Conservation (phyloP, 2,888 invertebrate species). For the Stictocephala bisonia region DNA sequence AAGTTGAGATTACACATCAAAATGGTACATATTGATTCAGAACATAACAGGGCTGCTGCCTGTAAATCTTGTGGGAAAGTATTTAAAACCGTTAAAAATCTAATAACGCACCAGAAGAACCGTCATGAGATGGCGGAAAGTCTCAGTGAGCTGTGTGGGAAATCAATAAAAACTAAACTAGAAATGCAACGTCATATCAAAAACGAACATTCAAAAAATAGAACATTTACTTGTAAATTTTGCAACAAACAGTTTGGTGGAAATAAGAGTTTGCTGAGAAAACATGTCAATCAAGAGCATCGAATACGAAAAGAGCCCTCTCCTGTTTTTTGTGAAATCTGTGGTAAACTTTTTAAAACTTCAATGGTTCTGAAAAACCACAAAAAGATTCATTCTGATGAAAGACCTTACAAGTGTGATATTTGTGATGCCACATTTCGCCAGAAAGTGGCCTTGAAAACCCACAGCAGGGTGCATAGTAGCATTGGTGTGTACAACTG, state of each 20-base stretch:
- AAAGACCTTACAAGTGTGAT: neutral
- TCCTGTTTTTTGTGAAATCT: neutral
- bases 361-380: neutral
- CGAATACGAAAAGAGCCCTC: no score
- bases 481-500: neutral
- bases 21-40: neutral
- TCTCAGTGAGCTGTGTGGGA: neutral
- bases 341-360: conserved; percentile 13
- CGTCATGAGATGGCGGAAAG: neutral
- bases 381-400: neutral
- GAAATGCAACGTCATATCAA: neutral
- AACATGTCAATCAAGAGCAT: neutral
- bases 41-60: no score
- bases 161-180: neutral
- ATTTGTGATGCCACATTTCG: conserved; percentile 28
- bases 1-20: neutral
- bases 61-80: neutral
- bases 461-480: conserved; percentile 3
- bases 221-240: neutral
- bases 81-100: neutral
- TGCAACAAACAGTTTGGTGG: neutral
- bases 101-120: neutral
- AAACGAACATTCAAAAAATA: neutral
- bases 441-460: neutral
- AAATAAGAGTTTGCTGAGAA: neutral